Evolutionary conservation across 2,888 invertebrate genomes (phyloP).

Genomic region (Eristalis arbustorum): DNA sequence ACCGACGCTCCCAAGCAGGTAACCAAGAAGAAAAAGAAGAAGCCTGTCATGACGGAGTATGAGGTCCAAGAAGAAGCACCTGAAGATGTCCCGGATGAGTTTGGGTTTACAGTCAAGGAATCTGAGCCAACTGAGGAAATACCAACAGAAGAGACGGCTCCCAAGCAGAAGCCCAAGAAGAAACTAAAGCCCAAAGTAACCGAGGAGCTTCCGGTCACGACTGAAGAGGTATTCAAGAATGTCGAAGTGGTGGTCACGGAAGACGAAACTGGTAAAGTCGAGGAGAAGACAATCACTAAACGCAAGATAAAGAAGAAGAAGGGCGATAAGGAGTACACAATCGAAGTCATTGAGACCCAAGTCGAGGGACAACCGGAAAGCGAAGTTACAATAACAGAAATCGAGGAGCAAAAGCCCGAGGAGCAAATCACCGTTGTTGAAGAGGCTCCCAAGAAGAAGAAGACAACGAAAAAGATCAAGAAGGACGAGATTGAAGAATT

Average conservation of each 20-base stretch:
- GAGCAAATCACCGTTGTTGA: constrained; percentile 67
- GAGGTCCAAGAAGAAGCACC: constrained; percentile 30
- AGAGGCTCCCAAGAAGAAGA: constrained; percentile 69
- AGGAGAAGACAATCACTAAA: constrained; percentile 79
- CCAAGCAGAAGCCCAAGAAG: constrained; percentile 58
- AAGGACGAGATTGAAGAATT: constrained; percentile 75
- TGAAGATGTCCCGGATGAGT: constrained; percentile 51
- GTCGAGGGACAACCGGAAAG: constrained; percentile 77
- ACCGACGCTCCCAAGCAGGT: constrained; percentile 17
- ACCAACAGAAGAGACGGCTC: constrained; percentile 68
- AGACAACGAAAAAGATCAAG: constrained; percentile 72
- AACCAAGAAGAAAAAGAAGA: constrained; percentile 65
- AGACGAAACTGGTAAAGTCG: constrained; percentile 75
- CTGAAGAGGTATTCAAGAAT: constrained; percentile 73
- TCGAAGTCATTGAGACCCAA: constrained; percentile 80
- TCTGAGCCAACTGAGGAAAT: constrained; percentile 30
- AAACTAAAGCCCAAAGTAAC: constrained; percentile 43
- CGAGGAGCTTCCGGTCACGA: constrained; percentile 60
- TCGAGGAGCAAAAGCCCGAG: constrained; percentile 73
- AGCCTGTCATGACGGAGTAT: constrained; percentile 16
- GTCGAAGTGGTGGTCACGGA: constrained; percentile 73
- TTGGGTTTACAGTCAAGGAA: constrained; percentile 31
- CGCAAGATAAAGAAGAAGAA: constrained; percentile 80
- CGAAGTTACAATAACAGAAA: constrained; percentile 77
- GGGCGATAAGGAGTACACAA: constrained; percentile 80